These are phyloP conservation scores for Chrysodeixis includens DNA, from an alignment of 2,888 invertebrate species.

Conservation along the genomic window DNA sequence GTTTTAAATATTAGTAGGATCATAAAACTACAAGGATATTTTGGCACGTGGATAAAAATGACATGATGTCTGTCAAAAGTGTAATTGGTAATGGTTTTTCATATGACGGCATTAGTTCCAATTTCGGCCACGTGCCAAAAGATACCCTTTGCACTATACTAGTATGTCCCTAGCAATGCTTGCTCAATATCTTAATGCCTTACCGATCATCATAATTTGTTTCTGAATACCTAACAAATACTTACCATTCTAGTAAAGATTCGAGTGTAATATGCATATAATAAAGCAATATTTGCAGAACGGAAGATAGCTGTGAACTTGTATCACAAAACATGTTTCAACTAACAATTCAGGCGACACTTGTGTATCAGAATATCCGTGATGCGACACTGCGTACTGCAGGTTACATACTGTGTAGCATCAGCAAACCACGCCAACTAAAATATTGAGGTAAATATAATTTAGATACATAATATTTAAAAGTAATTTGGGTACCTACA, in stretches of 20 bases:
- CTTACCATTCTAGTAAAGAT: too few relatives aligned
- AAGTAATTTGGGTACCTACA: too few relatives aligned
- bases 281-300: conserved; percentile 11
- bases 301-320: conserved; percentile 13
- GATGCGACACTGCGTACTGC: conserved; percentile 34
- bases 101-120: too few relatives aligned
- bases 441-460: neutral
- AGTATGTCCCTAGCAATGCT: neutral
- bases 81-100: too few relatives aligned
- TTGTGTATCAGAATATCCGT: conserved; percentile 38
- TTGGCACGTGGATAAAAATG: too few relatives aligned
- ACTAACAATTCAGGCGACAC: conserved; percentile 36
- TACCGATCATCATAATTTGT: neutral
- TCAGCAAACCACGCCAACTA: conserved; percentile 25
- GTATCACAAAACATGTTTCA: conserved; percentile 25
- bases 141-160: too few relatives aligned
- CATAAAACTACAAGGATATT: too few relatives aligned
- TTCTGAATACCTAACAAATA: neutral
- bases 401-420: conserved; percentile 48
- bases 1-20: too few relatives aligned
- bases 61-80: too few relatives aligned
- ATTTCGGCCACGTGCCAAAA: too few relatives aligned
- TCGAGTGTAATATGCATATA: neutral
- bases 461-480: too few relatives aligned
- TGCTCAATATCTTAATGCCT: neutral